These are phyloP conservation scores for Laupala kohalensis DNA, from an alignment of 1,140 invertebrate genomes.

Conservation along the genomic window DNA sequence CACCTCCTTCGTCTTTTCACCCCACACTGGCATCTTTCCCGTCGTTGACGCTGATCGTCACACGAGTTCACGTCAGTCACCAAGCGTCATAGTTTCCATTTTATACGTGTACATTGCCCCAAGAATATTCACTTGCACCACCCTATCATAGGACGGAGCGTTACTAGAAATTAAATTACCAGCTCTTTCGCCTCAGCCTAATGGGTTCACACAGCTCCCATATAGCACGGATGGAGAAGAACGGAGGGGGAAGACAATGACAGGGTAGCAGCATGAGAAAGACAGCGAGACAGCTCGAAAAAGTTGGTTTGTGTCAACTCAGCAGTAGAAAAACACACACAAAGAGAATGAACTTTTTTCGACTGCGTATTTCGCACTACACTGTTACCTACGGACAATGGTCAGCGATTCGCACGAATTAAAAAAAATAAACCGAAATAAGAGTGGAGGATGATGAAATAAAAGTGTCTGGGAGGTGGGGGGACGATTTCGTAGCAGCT, in stretches of 20 bases:
- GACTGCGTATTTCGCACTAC: not conserved
- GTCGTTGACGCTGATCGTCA: no score
- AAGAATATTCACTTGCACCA: no score
- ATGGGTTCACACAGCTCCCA: not conserved
- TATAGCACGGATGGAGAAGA: not conserved
- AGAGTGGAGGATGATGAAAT: not conserved
- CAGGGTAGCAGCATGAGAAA: not conserved
- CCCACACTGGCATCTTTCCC: no score
- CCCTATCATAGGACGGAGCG: not conserved
- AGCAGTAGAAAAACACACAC: not conserved
- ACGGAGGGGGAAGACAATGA: not conserved
- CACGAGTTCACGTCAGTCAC: no score
- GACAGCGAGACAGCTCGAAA: not conserved
- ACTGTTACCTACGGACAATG: not conserved
- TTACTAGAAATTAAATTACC: constrained; percentile 5
- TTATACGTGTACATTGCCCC: no score
- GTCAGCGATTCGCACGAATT: not conserved
- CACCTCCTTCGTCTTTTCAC: no score
- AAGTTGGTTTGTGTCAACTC: not conserved
- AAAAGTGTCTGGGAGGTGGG: no score
- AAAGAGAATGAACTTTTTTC: not conserved
- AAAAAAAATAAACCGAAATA: not conserved
- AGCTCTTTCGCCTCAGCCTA: constrained; percentile 1
- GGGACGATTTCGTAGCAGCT: no score
- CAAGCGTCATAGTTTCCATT: no score